Evolutionary conservation across 2,797 vertebrate species (phyloP).

Genomic region (Xenops minutus): DNA sequence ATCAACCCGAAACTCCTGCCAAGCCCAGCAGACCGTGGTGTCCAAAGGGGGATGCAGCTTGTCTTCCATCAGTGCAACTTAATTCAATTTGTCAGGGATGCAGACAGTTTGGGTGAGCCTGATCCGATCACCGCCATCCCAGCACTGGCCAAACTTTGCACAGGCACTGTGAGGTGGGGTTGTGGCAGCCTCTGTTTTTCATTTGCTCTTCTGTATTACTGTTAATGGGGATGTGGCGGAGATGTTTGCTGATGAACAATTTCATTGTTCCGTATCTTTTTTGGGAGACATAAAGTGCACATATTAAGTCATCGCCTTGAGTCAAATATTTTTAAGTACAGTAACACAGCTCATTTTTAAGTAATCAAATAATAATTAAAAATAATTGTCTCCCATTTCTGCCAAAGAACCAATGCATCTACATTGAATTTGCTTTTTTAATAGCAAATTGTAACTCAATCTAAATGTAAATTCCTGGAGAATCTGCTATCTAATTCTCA

Average conservation of each 20-base stretch:
- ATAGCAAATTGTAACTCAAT: constrained; percentile 59
- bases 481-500: constrained; percentile 66
- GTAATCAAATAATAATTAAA: constrained; percentile 57
- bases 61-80: not conserved
- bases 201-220: not conserved
- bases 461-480: constrained; percentile 68
- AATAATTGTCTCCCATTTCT: constrained; percentile 8
- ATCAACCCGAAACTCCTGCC: not conserved
- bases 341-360: constrained; percentile 24
- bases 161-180: not conserved
- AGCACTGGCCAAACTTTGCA: not conserved
- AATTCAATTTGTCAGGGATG: constrained; percentile 1
- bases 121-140: fast-evolving
- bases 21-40: not conserved
- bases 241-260: not conserved
- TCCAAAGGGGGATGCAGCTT: not conserved
- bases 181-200: not conserved
- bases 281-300: not conserved
- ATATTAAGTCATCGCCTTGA: not conserved
- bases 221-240: not conserved
- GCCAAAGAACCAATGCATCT: not conserved
- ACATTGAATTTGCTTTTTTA: constrained; percentile 37
- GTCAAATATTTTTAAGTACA: constrained; percentile 41
- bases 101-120: not conserved
- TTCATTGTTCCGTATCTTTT: not conserved